These are phyloP conservation scores for Scortum barcoo DNA, from an alignment of 2,113 vertebrate species.

Conservation along the genomic window DNA sequence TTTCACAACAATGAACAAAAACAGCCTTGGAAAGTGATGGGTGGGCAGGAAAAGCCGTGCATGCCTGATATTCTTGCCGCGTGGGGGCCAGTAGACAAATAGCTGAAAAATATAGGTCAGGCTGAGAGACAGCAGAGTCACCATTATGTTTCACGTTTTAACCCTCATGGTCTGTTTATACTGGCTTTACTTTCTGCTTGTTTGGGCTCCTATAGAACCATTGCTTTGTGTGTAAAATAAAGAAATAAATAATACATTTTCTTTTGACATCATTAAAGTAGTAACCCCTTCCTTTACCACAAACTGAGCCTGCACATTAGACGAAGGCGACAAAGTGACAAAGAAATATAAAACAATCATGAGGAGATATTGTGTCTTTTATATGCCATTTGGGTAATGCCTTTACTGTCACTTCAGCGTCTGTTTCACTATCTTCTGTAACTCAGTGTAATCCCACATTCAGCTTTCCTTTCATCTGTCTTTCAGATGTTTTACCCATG, in stretches of 20 bases:
- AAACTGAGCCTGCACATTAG: neutral
- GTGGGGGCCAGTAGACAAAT: slow-evolving; percentile 30
- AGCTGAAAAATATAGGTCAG: slow-evolving; percentile 49
- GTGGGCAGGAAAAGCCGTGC: slow-evolving; percentile 53
- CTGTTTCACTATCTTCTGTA: neutral
- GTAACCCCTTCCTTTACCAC: neutral
- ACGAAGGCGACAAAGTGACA: neutral
- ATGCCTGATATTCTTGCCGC: slow-evolving; percentile 46
- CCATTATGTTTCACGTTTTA: neutral
- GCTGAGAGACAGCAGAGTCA: slow-evolving; percentile 2
- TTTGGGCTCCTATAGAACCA: neutral
- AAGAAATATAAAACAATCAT: no score
- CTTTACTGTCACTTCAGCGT: neutral
- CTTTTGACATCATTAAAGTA: neutral
- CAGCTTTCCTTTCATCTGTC: neutral
- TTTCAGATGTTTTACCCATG: neutral
- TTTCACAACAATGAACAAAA: slow-evolving; percentile 59
- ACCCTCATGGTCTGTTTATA: neutral
- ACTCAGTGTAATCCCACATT: neutral
- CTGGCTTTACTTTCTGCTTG: neutral
- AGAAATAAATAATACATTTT: neutral
- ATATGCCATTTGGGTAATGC: neutral
- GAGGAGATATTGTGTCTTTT: no score
- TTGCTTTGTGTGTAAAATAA: neutral
- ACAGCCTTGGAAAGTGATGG: slow-evolving; percentile 49